These are phyloP conservation scores for Trematomus bernacchii DNA, from an alignment of 2,797 vertebrate genomes.

Conservation along the genomic window DNA sequence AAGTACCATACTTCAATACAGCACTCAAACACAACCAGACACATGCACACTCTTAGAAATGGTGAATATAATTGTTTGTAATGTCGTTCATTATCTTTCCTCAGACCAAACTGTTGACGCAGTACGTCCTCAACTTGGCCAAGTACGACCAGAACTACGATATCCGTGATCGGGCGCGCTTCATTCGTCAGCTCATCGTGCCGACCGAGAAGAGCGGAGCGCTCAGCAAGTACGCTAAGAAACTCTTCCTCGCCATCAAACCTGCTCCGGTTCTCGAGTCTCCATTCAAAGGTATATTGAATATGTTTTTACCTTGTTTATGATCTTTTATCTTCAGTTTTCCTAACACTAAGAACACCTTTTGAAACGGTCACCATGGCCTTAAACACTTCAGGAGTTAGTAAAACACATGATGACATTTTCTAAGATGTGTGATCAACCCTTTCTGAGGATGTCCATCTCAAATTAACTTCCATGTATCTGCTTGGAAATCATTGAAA, in stretches of 20 bases:
- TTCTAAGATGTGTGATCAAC: too few species aligned
- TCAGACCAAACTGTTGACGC: constrained; percentile 97
- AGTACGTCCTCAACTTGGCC: constrained; percentile 97
- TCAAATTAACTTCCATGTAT: too few species aligned
- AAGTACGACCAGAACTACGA: constrained; percentile 99
- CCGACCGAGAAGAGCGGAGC: constrained; percentile 96
- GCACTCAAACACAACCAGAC: background rate
- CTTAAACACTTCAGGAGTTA: too few species aligned
- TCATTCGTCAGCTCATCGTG: constrained; percentile 97
- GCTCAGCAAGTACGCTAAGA: constrained; percentile 97
- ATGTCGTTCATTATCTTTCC: background rate
- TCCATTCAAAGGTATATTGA: constrained; percentile 92
- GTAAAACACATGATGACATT: too few species aligned
- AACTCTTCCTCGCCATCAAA: constrained; percentile 97
- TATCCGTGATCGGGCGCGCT: constrained; percentile 96
- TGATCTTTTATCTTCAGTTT: too few species aligned
- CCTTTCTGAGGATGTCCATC: background rate
- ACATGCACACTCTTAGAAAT: background rate
- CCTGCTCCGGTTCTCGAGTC: constrained; percentile 96
- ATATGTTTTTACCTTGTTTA: too few species aligned
- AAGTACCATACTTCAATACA: background rate
- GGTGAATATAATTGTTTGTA: background rate
- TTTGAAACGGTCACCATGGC: too few species aligned
- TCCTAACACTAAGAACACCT: too few species aligned
- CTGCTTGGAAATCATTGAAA: too few species aligned